Percentiles rank a stretch among this genome's conserved stretches.
Evolutionary conservation across 2,888 invertebrate genomes (phyloP).

Genomic region (Xylota sylvarum): DNA sequence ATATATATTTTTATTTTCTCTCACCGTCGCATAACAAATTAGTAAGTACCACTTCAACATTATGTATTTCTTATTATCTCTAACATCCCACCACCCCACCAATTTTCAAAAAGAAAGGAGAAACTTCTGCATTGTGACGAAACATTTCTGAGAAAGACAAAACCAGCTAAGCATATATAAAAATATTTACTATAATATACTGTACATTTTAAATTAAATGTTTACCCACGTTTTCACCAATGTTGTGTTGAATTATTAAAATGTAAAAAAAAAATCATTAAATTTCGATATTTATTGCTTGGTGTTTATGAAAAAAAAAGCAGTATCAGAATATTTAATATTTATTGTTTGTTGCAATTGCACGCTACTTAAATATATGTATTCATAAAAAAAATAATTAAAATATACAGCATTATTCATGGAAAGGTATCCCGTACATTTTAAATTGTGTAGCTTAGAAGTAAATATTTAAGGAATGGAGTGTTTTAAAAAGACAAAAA

Average conservation of each 20-base stretch:
- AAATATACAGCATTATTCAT: background rate
- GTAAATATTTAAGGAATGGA: slow-evolving; percentile 63
- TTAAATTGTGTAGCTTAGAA: slow-evolving; percentile 60
- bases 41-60: slow-evolving; percentile 65
- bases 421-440: slow-evolving; percentile 51
- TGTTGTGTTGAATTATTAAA: slow-evolving; percentile 64
- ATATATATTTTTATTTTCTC: slow-evolving; percentile 37
- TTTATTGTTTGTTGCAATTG: slow-evolving; percentile 72
- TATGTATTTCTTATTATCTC: slow-evolving; percentile 39
- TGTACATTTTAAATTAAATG: slow-evolving; percentile 60
- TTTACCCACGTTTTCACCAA: slow-evolving; percentile 63
- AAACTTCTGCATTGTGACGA: slow-evolving; percentile 41
- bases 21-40: slow-evolving; percentile 51
- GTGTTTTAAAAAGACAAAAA: slow-evolving; percentile 40
- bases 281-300: slow-evolving; percentile 63
- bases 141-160: slow-evolving; percentile 33
- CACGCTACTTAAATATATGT: slow-evolving; percentile 64
- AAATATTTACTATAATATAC: slow-evolving; percentile 36
- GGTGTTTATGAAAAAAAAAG: slow-evolving; percentile 52
- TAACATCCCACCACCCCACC: slow-evolving; percentile 24
- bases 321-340: slow-evolving; percentile 47
- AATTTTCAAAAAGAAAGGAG: slow-evolving; percentile 22
- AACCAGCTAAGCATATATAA: slow-evolving; percentile 64
- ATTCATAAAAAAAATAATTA: slow-evolving; percentile 17
- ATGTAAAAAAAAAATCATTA: slow-evolving; percentile 38